Evolutionary conservation across 2,113 vertebrate species (phyloP).

Genomic region (Monopterus albus): DNA sequence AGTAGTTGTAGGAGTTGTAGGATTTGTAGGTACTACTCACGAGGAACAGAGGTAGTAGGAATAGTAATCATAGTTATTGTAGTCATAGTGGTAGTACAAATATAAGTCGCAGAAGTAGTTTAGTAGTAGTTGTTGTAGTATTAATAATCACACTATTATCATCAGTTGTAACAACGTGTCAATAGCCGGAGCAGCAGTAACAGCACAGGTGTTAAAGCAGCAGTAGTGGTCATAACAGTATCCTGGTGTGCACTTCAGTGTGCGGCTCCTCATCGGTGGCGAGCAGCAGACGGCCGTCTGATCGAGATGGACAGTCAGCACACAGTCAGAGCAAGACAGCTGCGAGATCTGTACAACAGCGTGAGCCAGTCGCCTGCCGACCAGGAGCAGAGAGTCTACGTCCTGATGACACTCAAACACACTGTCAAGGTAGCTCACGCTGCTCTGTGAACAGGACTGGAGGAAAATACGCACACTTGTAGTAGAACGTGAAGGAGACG

Average conservation of each 20-base stretch:
- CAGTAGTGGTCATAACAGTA: not conserved
- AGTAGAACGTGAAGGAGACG: too few relatives aligned
- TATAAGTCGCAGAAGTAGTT: not conserved
- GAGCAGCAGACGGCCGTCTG: slow-evolving; percentile 78
- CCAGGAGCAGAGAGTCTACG: slow-evolving; percentile 82
- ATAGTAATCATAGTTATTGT: too few relatives aligned
- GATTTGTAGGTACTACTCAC: too few relatives aligned
- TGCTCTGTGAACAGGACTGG: too few relatives aligned
- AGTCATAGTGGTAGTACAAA: too few relatives aligned
- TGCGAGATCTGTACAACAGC: slow-evolving; percentile 86
- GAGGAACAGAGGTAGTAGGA: too few relatives aligned
- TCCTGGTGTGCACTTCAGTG: slow-evolving; percentile 76
- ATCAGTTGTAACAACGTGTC: not conserved
- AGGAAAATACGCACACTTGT: too few relatives aligned
- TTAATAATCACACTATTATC: not conserved
- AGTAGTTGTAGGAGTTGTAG: too few relatives aligned
- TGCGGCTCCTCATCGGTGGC: slow-evolving; percentile 86
- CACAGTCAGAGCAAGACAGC: slow-evolving; percentile 86
- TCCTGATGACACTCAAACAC: slow-evolving; percentile 85
- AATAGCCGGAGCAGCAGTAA: not conserved
- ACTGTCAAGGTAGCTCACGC: slow-evolving; percentile 85
- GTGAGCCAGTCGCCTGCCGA: slow-evolving; percentile 71
- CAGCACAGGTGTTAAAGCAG: too few relatives aligned
- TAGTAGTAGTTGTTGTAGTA: not conserved
- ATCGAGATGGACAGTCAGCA: slow-evolving; percentile 88